phyloP scores from a whole-genome alignment of 2,797 vertebrate species.

The Antrozous pallidus region DNA sequence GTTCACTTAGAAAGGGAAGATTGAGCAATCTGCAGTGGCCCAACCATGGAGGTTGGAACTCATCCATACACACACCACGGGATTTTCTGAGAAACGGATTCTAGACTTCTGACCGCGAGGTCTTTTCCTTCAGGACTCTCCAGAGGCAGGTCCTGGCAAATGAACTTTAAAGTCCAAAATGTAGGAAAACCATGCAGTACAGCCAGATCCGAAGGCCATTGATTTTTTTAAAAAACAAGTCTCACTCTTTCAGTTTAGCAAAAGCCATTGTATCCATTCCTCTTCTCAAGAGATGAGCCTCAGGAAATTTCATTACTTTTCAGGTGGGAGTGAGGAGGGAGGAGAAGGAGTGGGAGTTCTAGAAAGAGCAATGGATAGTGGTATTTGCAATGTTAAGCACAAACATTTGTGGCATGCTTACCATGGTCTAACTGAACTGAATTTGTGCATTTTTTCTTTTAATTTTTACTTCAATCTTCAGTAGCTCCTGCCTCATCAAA shows the following conservation, averaged over 20 bases:
- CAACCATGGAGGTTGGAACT: conserved; percentile 52
- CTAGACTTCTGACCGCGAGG: conserved; percentile 75
- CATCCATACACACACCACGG: conserved; percentile 49
- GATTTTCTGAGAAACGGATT: conserved; percentile 70
- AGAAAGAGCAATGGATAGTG: neutral
- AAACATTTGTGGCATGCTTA: conserved; percentile 29
- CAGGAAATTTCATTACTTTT: conserved; percentile 12
- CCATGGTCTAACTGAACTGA: neutral
- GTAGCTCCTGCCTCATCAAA: conserved; percentile 52
- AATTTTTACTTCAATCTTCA: conserved; percentile 44
- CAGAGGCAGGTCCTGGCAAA: conserved; percentile 81
- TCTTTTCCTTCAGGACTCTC: conserved; percentile 74
- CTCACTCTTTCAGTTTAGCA: neutral
- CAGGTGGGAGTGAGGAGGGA: neutral
- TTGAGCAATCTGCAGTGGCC: conserved; percentile 68
- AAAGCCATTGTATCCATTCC: neutral
- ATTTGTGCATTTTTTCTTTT: neutral
- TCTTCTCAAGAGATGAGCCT: conserved; percentile 47
- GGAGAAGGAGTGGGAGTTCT: neutral
- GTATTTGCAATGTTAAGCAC: conserved; percentile 10
- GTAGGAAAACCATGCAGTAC: conserved; percentile 64
- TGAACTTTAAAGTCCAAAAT: conserved; percentile 58
- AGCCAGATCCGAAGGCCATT: conserved; percentile 60
- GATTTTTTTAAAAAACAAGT: neutral
- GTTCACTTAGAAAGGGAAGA: conserved; percentile 86